A percentile compares a stretch with the other conserved stretches of the same genome.
These are phyloP conservation scores for Apamea sordens DNA, from an alignment of 2,888 invertebrate genomes.

Conservation along the genomic window DNA sequence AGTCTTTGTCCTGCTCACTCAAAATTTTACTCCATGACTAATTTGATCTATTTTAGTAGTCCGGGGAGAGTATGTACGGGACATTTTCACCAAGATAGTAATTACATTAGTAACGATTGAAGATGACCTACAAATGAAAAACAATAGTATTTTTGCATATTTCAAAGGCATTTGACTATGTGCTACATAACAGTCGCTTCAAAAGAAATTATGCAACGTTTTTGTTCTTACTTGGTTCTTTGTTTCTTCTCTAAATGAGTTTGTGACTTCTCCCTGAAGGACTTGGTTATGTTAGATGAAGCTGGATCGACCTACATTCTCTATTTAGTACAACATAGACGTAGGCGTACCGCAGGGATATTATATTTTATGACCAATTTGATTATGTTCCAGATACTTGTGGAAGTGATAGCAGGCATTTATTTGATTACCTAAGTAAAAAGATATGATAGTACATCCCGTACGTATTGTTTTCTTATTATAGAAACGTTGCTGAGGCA, in stretches of 20 bases:
- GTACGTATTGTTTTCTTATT: neutral
- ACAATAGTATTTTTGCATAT: neutral
- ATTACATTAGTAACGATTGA: neutral
- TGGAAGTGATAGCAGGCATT: neutral
- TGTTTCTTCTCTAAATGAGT: neutral
- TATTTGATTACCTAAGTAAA: conserved; percentile 31
- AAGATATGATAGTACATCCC: conserved; percentile 1
- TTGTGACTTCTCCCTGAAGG: neutral
- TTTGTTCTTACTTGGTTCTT: neutral
- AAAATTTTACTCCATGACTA: neutral
- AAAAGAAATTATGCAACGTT: neutral
- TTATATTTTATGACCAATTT: conserved; percentile 22
- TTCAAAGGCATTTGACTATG: neutral
- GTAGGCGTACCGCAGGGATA: conserved; percentile 17
- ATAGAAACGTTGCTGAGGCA: conserved; percentile 7
- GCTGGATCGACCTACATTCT: neutral
- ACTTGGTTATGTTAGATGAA: neutral
- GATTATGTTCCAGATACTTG: conserved; percentile 1
- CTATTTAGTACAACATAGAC: neutral
- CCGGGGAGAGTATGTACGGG: neutral
- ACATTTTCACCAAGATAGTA: neutral
- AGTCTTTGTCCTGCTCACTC: too few species aligned
- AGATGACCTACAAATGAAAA: neutral
- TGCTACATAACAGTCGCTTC: neutral
- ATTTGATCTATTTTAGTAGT: neutral